Evolutionary conservation across 2,113 vertebrate species (phyloP), one percentile per base, ranked within the genome.

Genomic region (Phyllopteryx taeniolatus): DNA sequence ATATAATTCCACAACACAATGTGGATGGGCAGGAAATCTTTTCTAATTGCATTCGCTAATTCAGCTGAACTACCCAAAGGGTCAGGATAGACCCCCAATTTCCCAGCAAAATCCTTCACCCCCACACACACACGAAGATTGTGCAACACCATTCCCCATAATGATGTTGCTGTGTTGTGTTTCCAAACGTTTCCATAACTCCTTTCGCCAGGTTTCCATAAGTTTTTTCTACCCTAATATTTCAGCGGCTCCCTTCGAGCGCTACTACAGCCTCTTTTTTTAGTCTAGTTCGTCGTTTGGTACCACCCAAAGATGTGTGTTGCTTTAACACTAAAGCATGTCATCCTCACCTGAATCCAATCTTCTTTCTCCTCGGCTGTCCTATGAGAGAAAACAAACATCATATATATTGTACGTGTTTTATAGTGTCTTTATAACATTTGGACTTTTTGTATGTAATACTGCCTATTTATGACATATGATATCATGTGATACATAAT

Each of bases 311-410:
- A 33, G 13, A 60, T 59, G 43, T 60, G 59, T 62, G 17, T 39
- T 17, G 8, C 62, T 47, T 20, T 5, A 43, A 46, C 2, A 0
- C 54, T 39, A 35, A 35, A 62, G 61, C 74, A 74, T 49, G 67
- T 42, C 47, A 76, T 68, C 51, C 82, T 94, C 83, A 94, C 97
- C 93, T 96, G 94, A 83, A 98, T 95, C 97, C 97, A 99, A 49
- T 96, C 95, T 85, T 94, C 93, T 80, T 97, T 98, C 84, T 99
- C 96, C 51, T 99, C 96, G 79, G 98, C 95, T 1, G 95, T 96
- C 89, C 97, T 99, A 78, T 71, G 81, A 86, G 91, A 75, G 20
- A 91, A 76, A 60, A 74, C 61, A 49, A 27, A 74, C 4, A 74
- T 63, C 8, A 39, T 44, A 35, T 64, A 5, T 39, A 44, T 78